These are phyloP conservation scores for Cosmorhoe ocellata DNA, from an alignment of 2,888 invertebrate species.

Conservation along the genomic window DNA sequence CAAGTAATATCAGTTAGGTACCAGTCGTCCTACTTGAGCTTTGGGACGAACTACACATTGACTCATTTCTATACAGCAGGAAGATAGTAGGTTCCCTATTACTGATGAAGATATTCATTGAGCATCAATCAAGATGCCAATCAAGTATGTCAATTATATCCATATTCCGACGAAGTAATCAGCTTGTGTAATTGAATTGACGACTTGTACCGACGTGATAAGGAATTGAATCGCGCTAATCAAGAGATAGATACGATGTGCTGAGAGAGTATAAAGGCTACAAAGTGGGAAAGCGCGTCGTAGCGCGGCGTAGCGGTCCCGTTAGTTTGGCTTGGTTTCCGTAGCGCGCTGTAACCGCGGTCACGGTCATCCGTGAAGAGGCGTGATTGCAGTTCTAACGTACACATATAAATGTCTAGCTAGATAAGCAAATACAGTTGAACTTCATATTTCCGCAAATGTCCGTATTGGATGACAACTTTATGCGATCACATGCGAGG, in stretches of 20 bases:
- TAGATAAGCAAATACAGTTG: too few relatives aligned
- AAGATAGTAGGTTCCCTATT: not conserved
- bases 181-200: conserved; percentile 33
- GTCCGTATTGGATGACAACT: too few relatives aligned
- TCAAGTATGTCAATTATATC: conserved; percentile 44
- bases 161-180: conserved; percentile 30
- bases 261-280: conserved; percentile 27
- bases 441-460: too few relatives aligned
- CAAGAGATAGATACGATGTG: conserved; percentile 26
- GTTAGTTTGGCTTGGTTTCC: conserved; percentile 51
- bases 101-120: conserved; percentile 23
- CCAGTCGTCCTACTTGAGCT: too few relatives aligned
- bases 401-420: not conserved
- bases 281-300: conserved; percentile 28
- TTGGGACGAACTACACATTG: too few relatives aligned
- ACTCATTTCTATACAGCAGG: too few relatives aligned
- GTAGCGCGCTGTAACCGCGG: conserved; percentile 55
- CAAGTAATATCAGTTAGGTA: too few relatives aligned
- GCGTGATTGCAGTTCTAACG: conserved; percentile 54
- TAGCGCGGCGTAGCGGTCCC: conserved; percentile 43
- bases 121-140: conserved; percentile 42
- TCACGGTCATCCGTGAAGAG: conserved; percentile 65
- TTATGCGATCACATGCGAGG: too few relatives aligned
- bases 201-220: conserved; percentile 34
- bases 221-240: conserved; percentile 36